These are phyloP conservation scores for Pleuronectes platessa DNA, from an alignment of 2,113 vertebrate genomes.

Conservation along the genomic window DNA sequence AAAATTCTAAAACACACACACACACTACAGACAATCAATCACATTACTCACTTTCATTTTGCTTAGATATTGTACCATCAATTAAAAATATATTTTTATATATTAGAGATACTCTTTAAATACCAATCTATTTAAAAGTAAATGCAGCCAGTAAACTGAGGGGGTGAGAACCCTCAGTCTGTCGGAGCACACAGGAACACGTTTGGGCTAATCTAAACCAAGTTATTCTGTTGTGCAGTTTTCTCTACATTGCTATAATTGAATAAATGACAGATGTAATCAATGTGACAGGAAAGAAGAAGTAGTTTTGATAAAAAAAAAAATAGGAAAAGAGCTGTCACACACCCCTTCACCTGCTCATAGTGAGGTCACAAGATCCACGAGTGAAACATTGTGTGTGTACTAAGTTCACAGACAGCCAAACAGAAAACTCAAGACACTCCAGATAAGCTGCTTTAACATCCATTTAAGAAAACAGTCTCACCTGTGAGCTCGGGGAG, in stretches of 20 bases:
- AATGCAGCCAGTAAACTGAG: not conserved
- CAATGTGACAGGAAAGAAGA: not conserved
- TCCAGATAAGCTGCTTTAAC: not conserved
- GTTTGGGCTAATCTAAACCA: no score
- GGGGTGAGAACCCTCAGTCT: no score
- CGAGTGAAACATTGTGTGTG: no score
- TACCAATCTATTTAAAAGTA: no score
- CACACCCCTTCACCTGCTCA: not conserved
- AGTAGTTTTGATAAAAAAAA: not conserved
- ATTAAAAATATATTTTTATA: not conserved
- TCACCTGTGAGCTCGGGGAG: constrained; percentile 70
- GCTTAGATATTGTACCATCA: not conserved
- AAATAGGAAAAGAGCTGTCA: not conserved
- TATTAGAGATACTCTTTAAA: not conserved
- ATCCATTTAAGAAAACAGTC: not conserved
- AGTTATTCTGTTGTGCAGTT: no score
- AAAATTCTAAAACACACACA: not conserved
- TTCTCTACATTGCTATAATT: no score
- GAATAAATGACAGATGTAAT: no score
- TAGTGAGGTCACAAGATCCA: not conserved
- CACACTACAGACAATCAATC: not conserved
- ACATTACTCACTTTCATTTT: not conserved
- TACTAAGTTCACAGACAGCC: no score
- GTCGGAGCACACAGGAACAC: no score
- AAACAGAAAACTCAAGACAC: no score